Evolutionary conservation across 2,113 vertebrate species (phyloP).

Genomic region (Cyanistes caeruleus): DNA sequence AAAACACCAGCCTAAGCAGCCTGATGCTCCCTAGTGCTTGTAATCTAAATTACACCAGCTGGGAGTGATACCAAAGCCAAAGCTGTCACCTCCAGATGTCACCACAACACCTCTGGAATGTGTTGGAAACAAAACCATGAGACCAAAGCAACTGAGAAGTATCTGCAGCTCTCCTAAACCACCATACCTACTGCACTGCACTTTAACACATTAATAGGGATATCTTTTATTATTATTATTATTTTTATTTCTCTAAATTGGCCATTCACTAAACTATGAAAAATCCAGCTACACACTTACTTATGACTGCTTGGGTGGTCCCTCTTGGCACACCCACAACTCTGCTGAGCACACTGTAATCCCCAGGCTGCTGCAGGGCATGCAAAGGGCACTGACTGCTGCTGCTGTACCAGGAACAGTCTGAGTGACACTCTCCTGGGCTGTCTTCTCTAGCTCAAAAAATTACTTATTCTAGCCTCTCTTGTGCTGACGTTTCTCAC

Average conservation of each 20-base stretch:
- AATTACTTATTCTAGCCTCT: neutral
- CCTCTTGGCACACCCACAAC: neutral
- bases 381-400: neutral
- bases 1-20: neutral
- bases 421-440: rapidly evolving
- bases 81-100: neutral
- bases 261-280: neutral
- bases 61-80: neutral
- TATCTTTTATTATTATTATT: too few species aligned
- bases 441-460: neutral
- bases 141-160: neutral
- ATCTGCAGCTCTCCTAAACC: neutral
- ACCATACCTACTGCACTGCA: neutral
- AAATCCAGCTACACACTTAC: neutral
- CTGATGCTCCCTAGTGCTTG: conserved; percentile 13
- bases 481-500: neutral
- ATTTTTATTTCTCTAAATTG: neutral
- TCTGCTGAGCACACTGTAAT: neutral
- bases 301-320: neutral
- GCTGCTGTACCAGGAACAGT: rapidly evolving
- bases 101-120: neutral
- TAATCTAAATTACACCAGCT: neutral
- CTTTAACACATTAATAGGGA: neutral
- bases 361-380: neutral
- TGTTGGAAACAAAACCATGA: neutral